A percentile compares a stretch with the other conserved stretches of the same genome.
Conservation (phyloP, 2,113 vertebrate species). For the Machaerirhynchus nigripectus region DNA sequence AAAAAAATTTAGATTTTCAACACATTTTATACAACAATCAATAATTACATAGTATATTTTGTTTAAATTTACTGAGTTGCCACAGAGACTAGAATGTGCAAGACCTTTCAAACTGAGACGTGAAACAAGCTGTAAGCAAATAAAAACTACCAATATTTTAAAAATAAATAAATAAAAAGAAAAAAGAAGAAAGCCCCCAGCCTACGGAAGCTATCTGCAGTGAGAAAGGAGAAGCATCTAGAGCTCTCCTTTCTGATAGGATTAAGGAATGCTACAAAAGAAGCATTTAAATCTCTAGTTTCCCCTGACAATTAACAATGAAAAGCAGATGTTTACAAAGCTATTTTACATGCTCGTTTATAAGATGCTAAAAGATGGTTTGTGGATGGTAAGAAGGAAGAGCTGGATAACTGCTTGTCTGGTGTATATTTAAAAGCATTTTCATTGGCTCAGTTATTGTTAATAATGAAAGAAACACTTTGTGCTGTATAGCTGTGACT, state of each 20-base stretch:
- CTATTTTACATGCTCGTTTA: constrained; percentile 75
- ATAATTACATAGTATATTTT: constrained; percentile 9
- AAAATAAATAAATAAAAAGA: background rate
- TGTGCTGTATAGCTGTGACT: constrained; percentile 76
- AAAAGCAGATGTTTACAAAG: constrained; percentile 84
- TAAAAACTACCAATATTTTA: background rate
- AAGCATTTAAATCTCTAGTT: constrained; percentile 69
- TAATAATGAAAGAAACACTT: constrained; percentile 83
- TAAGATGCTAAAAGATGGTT: constrained; percentile 77
- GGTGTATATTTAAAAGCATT: constrained; percentile 81
- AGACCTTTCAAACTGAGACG: background rate
- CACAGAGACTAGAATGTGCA: background rate
- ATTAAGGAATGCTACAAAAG: constrained; percentile 74
- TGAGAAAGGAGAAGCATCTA: constrained; percentile 51
- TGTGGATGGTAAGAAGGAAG: constrained; percentile 77
- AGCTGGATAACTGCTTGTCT: constrained; percentile 77
- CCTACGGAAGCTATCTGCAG: constrained; percentile 30
- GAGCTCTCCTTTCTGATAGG: constrained; percentile 69
- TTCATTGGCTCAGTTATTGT: constrained; percentile 83
- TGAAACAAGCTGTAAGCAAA: constrained; percentile 34
- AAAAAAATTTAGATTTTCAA: constrained; percentile 2
- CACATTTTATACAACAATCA: constrained; percentile 13
- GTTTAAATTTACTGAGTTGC: constrained; percentile 32
- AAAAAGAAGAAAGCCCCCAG: background rate
- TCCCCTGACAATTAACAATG: constrained; percentile 80